Evolutionary conservation across 2,797 vertebrate species (phyloP), one percentile per base, ranked within the genome.

Genomic region (Pseudomugil tenellus): DNA sequence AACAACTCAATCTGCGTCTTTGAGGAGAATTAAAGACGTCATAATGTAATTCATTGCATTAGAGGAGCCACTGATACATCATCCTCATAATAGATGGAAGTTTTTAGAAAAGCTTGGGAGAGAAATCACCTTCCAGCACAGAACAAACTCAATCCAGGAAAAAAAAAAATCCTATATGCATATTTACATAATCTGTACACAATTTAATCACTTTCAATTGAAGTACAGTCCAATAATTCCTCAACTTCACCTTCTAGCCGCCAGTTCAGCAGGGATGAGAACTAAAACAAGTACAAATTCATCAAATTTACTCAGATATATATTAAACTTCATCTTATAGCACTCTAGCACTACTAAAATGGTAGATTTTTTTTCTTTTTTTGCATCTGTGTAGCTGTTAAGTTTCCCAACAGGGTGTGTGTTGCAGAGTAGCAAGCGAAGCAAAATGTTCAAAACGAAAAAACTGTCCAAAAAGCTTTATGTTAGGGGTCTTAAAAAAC

Each of bases 161-260:
- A 51, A 21, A 37, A 51, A 31, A 64, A 61, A 37, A 25, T 66
- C 62, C 26, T 63, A 7, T 67, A 74, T 79, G 71, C 77, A 70
- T 87, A 89, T 90, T 88, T 86, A 90, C 84, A 87, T 74, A 71
- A 73, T 82, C 69, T 88, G 65, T 82, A 87, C 79, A 90, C 35
- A 61, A 51, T 58, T 68, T 31, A 34, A 65, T 49, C 49, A 70
- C 54, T 67, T 58, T 54, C 41, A 58, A 52, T 64, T 34, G 57
- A 66, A 32, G 64, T 56, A 66, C 23, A 72, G 46, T 63, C 39
- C n/a, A 46, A 70, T 60, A 52, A 65, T 58, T 63, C 70, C 14
- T 35, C 29, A 65, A 61, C 26, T 60, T 63, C 29, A 23, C n/a
- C 21, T 51, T 29, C 26, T 43, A 69, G 52, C 49, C 19, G 58